Conservation (phyloP, 1,140 invertebrate genomes). For the Apis laboriosa region DNA sequence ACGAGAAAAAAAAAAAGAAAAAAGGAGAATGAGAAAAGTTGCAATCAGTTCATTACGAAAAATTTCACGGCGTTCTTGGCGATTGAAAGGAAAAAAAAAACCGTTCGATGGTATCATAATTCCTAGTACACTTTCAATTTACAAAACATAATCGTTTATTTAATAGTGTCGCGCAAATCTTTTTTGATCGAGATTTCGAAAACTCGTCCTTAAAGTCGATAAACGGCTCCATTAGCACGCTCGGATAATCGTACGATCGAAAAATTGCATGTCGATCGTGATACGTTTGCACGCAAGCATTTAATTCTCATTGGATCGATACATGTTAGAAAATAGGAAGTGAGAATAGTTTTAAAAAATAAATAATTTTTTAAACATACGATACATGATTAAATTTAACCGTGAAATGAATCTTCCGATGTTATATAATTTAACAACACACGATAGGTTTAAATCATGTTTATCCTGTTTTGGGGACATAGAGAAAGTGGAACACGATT, state of each 20-base stretch:
- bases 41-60: not conserved
- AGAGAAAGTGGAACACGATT: not conserved
- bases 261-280: constrained; percentile 1
- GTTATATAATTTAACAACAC: not conserved
- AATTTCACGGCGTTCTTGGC: not conserved
- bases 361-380: not conserved
- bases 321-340: not conserved
- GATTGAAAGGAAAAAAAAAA: not conserved
- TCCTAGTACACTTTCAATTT: not conserved
- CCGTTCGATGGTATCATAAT: not conserved
- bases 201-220: not conserved
- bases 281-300: not conserved
- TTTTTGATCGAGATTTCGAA: not conserved
- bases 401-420: not conserved
- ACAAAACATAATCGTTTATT: not conserved
- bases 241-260: not conserved
- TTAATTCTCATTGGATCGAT: not conserved
- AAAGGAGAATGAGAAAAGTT: not conserved
- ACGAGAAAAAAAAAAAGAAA: not conserved
- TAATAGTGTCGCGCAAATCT: not conserved
- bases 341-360: not conserved
- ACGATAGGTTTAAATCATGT: not conserved
- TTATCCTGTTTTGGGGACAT: no score
- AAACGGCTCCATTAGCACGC: constrained; percentile 12
- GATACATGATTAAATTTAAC: not conserved